Evolutionary conservation across 2,113 vertebrate genomes (phyloP), one percentile per base, ranked within the genome.

Genomic region (Colinus virginianus): DNA sequence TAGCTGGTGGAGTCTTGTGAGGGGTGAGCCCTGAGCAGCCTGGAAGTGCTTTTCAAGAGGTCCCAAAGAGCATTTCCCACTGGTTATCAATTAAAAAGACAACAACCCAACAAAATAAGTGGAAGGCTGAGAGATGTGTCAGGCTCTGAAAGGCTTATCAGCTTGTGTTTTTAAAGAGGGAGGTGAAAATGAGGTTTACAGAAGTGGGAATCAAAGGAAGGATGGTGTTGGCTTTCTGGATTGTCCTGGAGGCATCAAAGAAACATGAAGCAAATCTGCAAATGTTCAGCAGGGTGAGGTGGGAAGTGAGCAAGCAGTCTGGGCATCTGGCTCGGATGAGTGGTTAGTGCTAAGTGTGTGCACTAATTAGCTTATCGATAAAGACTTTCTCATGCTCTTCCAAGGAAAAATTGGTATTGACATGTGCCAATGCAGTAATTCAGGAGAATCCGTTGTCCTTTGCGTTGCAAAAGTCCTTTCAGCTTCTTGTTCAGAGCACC

Each of bases 21-120:
- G 5, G 55, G 38, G 15, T 7, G 36, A 59, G 34, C n/a, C 62
- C 22, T 70, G 34, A 55, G 10, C 36, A 22, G 0, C 15, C 56
- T 21, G 28, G 53, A 45, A 30, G 17, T 21, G 1, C 7, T 17
- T 79, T 69, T 26, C n/a, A 25, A 21, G 22, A 34, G 22, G 4
- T 51, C n/a, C 15, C 22, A 15, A 13, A n/a, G 17, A 51, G 7
- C 2, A 0, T 3, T 63, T 67, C 21, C 32, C 0, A 1, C 5
- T 59, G 18, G 34, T 38, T 28, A 4, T 17, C 8, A 13, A 9
- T 61, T 45, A 32, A 4, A 30, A 18, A 61, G 12, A 40, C 40
- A 40, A 40, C 40, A 40, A 40, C 40, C 9, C 12, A 3, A 38
- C 12, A 2, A 38, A 43, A 11, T 17, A 83, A 10, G 12, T 7